phyloP scores from a whole-genome alignment of 2,113 vertebrate genomes.

The Pandion haliaetus region DNA sequence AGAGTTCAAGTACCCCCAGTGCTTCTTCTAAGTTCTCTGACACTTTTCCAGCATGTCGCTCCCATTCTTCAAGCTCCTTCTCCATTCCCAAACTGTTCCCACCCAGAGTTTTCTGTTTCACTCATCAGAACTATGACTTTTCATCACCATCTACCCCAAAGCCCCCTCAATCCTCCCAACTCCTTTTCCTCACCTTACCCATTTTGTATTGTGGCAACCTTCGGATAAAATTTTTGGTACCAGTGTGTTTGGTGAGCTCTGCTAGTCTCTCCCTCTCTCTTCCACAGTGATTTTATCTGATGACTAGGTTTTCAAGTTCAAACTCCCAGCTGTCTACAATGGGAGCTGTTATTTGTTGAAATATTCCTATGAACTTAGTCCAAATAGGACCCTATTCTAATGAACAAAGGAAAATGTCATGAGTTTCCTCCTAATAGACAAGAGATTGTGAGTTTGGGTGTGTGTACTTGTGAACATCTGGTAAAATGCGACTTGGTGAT shows the following conservation, averaged over 20 bases:
- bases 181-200: not conserved
- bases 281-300: not conserved
- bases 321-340: not conserved
- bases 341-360: not conserved
- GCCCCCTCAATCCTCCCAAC: not conserved
- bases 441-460: not conserved
- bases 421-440: not conserved
- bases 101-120: not conserved
- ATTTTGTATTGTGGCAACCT: not conserved
- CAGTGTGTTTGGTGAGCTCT: not conserved
- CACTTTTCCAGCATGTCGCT: not conserved
- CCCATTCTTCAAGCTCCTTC: not conserved
- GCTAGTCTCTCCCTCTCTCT: not conserved
- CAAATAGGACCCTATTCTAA: not conserved
- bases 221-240: not conserved
- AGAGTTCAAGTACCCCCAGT: constrained; percentile 23
- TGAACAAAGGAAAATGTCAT: not conserved
- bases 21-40: constrained; percentile 2
- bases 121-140: not conserved
- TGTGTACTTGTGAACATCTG: not conserved
- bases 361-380: not conserved
- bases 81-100: not conserved
- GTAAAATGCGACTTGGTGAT: not conserved
- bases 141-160: not conserved
- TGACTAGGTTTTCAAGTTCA: not conserved